Evolutionary conservation across 2,888 invertebrate genomes (phyloP).

Genomic region (Drosophila kuntzei): DNA sequence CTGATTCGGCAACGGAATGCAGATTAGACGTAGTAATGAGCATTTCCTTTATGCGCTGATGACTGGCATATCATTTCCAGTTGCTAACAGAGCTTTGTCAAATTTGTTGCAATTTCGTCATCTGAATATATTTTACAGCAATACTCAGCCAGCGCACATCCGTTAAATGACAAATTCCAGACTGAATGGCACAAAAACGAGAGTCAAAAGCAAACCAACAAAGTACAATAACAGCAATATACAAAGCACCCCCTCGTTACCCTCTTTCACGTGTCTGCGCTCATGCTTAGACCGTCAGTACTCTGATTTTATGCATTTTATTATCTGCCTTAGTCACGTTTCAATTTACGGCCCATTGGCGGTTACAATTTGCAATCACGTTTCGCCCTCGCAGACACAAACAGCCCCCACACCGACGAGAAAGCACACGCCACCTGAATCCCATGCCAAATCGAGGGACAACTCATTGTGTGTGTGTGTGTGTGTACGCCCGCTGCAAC

Average conservation of each 20-base stretch:
- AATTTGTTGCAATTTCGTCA: slow-evolving; percentile 37
- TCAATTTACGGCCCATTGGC: slow-evolving; percentile 85
- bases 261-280: slow-evolving; percentile 57
- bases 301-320: slow-evolving; percentile 83
- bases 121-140: slow-evolving; percentile 31
- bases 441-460: slow-evolving; percentile 3
- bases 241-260: slow-evolving; percentile 5
- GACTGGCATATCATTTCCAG: slow-evolving; percentile 34
- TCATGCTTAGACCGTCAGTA: slow-evolving; percentile 67
- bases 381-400: slow-evolving; percentile 57
- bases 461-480: slow-evolving; percentile 20
- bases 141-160: slow-evolving; percentile 42
- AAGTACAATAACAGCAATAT: slow-evolving; percentile 48
- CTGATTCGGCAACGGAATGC: slow-evolving; percentile 3
- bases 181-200: slow-evolving; percentile 37
- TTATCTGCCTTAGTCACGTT: slow-evolving; percentile 84
- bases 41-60: slow-evolving; percentile 24
- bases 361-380: slow-evolving; percentile 85
- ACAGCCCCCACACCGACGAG: slow-evolving; percentile 12
- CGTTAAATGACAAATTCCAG: slow-evolving; percentile 70
- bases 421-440: slow-evolving; percentile 7
- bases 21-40: slow-evolving; percentile 27
- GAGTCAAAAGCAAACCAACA: slow-evolving; percentile 32
- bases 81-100: slow-evolving; percentile 27
- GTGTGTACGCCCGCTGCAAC: slow-evolving; percentile 50